Base-by-base conservation (phyloP, 1,140 invertebrate genomes). In the Zaprionus kolodkinae region DNA sequence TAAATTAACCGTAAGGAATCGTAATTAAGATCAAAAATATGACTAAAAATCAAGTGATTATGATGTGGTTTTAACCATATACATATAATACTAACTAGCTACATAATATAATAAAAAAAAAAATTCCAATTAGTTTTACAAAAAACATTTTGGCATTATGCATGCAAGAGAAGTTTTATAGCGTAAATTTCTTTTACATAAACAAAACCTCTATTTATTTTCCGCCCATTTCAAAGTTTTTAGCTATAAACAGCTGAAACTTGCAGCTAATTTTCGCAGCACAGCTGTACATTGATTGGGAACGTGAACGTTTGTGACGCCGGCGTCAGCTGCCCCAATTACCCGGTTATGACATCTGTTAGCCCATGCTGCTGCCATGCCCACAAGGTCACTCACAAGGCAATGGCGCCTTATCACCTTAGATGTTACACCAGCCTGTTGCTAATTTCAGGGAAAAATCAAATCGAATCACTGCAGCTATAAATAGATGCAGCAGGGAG, bases 301-400 rank as follows among this genome's bases (percentile, higher is more conserved):
- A 43, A 25, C 43, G 50, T 71, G 45, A 50, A 21, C 10, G 21
- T 21, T 50, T 17, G 10, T 3, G 4, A 2, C 3, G 45, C 45
- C 40, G 7, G 40, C 45, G 17, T 9, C 17, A 50, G 45, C 45
- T 50, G 69, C 6, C 56, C 73, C 62, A 76, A 60, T 76, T 65
- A 72, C 73, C 56, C 40, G 62, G 43, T 71, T 62, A 76, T 61
- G 54, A 48, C 13, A 66, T 55, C 52, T 27, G 60, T 54, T 64
- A 40, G 36, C 2, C 52, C 38, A 35, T 12, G 43, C 45, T 56
- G 17, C 17, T 68, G 15, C 27, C 38, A 40, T 40, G 48, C 13
- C 48, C 35, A 33, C 55, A 76, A 72, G 74, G 74, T 72, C 74
- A 72, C 36, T 68, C 62, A n/a, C n/a, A n/a, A n/a, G n/a, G n/a